Conservation (phyloP, 2,888 invertebrate species). For the Pycnomerus fuliginosus region DNA sequence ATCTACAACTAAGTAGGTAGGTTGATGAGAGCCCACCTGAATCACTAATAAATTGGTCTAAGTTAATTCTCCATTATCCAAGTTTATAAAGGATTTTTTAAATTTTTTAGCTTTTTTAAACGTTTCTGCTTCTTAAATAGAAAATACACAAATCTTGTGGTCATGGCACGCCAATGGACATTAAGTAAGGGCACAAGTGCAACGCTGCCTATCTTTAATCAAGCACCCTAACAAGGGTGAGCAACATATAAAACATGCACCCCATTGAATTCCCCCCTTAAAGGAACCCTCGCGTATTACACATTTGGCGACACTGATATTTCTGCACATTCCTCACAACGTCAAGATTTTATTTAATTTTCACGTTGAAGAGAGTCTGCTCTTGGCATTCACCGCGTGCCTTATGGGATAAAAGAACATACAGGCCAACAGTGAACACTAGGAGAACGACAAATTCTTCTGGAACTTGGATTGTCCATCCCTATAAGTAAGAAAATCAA, state of each 20-base stretch:
- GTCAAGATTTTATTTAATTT: conserved; percentile 14
- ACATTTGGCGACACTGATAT: conserved; percentile 8
- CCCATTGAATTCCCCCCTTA: conserved; percentile 37
- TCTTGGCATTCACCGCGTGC: conserved; percentile 99
- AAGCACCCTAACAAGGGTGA: conserved; percentile 42
- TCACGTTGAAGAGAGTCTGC: conserved; percentile 65
- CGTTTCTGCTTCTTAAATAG: no score
- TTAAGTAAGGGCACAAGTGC: conserved; percentile 36
- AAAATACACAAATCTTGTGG: no score
- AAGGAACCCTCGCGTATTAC: conserved; percentile 23
- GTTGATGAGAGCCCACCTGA: no score
- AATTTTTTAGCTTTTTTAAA: no score
- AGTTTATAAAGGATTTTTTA: no score
- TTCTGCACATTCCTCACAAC: conserved; percentile 17
- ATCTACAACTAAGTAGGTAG: no score
- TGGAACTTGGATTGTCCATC: not conserved
- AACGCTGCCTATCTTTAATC: conserved; percentile 42
- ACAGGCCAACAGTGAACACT: conserved; percentile 95
- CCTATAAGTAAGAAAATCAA: not conserved
- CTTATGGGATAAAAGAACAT: conserved; percentile 86
- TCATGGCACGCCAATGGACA: no score
- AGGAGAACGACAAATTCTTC: conserved; percentile 70
- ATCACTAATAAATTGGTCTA: no score
- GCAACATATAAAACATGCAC: conserved; percentile 43
- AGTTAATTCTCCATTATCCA: no score